Evolutionary conservation across 2,797 vertebrate genomes (phyloP).

Genomic region (Rallus crepitans): DNA sequence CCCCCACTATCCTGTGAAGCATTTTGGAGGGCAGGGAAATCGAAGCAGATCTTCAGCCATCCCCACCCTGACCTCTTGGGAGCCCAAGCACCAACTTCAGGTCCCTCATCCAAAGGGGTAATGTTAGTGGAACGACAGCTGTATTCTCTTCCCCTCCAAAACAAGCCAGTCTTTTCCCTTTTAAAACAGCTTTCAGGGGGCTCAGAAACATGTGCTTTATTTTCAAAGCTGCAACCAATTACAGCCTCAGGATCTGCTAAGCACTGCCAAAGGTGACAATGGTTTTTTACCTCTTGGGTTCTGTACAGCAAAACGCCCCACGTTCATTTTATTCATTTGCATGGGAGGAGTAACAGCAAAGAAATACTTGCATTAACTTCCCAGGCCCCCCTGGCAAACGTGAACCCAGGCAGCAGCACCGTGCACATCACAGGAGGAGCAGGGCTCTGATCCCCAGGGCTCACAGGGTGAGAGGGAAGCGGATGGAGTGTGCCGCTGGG

Average conservation of each 20-base stretch:
- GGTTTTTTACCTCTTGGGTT: neutral
- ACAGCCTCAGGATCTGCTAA: neutral
- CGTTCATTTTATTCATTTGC: too few relatives aligned
- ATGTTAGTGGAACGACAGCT: rapidly evolving
- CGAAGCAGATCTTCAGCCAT: neutral
- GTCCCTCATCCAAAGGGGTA: neutral
- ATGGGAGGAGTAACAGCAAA: neutral
- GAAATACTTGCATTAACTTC: neutral
- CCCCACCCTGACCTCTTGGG: neutral
- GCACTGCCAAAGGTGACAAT: neutral
- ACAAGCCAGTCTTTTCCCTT: neutral
- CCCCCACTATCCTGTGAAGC: neutral
- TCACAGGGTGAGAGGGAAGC: neutral
- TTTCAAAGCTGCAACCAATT: constrained; percentile 65
- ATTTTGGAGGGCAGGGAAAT: neutral
- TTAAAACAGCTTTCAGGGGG: neutral
- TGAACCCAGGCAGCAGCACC: neutral
- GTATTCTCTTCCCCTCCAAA: neutral
- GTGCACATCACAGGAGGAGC: neutral
- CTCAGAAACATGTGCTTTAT: neutral
- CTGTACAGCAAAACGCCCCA: neutral
- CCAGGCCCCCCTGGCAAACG: neutral
- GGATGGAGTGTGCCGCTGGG: neutral
- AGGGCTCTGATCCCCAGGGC: rapidly evolving
- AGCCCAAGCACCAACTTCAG: neutral